A percentile compares a stretch with the other conserved stretches of the same genome.
These are phyloP conservation scores for Alviniconcha marisindica DNA, from an alignment of 1,140 invertebrate genomes.

Conservation along the genomic window DNA sequence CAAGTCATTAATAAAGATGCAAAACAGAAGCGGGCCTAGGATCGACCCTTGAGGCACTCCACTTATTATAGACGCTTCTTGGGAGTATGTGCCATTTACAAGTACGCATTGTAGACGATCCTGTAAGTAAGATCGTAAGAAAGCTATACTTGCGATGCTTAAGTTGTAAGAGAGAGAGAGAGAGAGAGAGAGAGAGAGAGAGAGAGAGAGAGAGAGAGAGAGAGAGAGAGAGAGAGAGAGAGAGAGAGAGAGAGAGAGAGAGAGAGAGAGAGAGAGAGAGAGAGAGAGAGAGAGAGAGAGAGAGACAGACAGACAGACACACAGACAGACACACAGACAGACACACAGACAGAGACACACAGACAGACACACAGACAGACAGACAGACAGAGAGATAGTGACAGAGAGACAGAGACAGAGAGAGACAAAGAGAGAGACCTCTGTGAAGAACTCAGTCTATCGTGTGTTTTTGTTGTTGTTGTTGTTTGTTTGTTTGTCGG, in stretches of 20 bases:
- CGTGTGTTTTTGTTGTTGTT: too few relatives aligned
- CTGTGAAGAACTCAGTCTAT: too few relatives aligned
- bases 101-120: too few relatives aligned
- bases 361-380: not conserved
- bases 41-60: too few relatives aligned
- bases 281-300: not conserved
- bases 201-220: not conserved
- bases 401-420: not conserved
- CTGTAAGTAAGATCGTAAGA: too few relatives aligned
- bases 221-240: not conserved
- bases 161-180: not conserved
- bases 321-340: not conserved
- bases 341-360: constrained; percentile 21
- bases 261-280: constrained; percentile 14
- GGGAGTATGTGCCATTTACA: too few relatives aligned
- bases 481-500: too few relatives aligned
- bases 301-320: constrained; percentile 2
- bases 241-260: not conserved
- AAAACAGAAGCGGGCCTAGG: too few relatives aligned
- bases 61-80: too few relatives aligned
- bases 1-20: too few relatives aligned
- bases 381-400: not conserved
- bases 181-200: not conserved
- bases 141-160: not conserved
- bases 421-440: not conserved